Conservation (phyloP, 1,140 invertebrate species). For the Euwallacea fornicatus region DNA sequence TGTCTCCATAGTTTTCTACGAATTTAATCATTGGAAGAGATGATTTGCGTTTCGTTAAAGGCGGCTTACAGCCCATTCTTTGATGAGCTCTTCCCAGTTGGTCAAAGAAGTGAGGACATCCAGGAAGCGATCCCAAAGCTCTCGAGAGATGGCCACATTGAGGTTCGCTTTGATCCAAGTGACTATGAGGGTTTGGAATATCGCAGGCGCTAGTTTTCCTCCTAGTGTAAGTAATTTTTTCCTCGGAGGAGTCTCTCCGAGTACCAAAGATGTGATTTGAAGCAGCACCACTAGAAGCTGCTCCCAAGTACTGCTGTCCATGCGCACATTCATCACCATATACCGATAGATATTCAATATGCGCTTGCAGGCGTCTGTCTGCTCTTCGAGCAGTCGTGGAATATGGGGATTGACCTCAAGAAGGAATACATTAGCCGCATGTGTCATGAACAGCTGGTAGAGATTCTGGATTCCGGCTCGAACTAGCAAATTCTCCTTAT, state of each 20-base stretch:
- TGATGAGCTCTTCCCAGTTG: slow-evolving; percentile 93
- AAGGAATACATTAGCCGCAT: slow-evolving; percentile 93
- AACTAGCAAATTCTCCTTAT: slow-evolving; percentile 76
- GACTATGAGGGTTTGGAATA: slow-evolving; percentile 95
- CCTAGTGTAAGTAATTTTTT: slow-evolving; percentile 78
- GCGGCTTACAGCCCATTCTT: slow-evolving; percentile 88
- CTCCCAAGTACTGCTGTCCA: slow-evolving; percentile 93
- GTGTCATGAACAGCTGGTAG: slow-evolving; percentile 91
- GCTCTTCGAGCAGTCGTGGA: slow-evolving; percentile 74
- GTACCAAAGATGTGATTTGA: slow-evolving; percentile 88
- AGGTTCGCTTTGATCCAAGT: slow-evolving; percentile 98
- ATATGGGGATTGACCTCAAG: slow-evolving; percentile 65
- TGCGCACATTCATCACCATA: slow-evolving; percentile 94
- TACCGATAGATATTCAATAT: slow-evolving; percentile 96
- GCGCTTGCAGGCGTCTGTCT: slow-evolving; percentile 95
- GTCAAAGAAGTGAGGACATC: slow-evolving; percentile 85
- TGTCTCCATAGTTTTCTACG: slow-evolving; percentile 94
- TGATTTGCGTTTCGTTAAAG: not conserved
- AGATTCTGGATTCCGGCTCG: slow-evolving; percentile 82
- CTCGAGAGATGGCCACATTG: slow-evolving; percentile 80
- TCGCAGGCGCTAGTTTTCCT: slow-evolving; percentile 82
- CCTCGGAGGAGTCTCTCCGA: slow-evolving; percentile 75
- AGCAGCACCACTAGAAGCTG: slow-evolving; percentile 84
- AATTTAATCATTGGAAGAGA: slow-evolving; percentile 18
- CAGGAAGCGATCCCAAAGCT: slow-evolving; percentile 95